Evolutionary conservation across 2,797 vertebrate genomes (phyloP), one percentile per base, ranked within the genome.

Genomic region (Euphonia xanthogaster): DNA sequence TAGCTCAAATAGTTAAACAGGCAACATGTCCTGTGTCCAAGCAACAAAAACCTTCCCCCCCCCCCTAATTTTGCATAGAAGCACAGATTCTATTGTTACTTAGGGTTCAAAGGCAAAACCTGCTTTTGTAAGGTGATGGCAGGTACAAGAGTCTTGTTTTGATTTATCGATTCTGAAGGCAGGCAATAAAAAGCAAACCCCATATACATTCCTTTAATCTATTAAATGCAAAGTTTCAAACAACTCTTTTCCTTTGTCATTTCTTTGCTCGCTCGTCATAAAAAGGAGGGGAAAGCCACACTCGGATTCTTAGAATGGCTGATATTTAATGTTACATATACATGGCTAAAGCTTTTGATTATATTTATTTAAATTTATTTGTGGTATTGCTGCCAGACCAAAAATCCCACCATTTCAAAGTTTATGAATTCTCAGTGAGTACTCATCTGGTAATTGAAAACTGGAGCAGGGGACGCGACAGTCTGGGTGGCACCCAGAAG

Each of bases 321-420:
- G 97, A 97, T 97, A 97, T 97, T 98, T 98, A 97, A 96, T 93
- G 96, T 98, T 98, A 96, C 96, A 65, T 96, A 97, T 91, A 97
- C 95, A 97, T 54, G 93, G 95, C 94, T 97, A 96, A 98, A 97
- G 97, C 97, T 94, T 97, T 98, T 98, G 98, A 97, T 97, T 98
- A 97, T 97, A 95, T 97, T 97, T 97, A 96, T 97, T 97, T 89
- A 95, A 97, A 97, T 97, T 92, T 98, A 98, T 98, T 98, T 98
- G 97, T 94, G 92, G 95, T 96, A 97, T 95, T 88, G 90, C 92
- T 97, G 96, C 97, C 98, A 98, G 96, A 96, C 85, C 88, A 47
- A 75, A 97, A 96, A 97, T 97, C 96, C 96, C 95, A 84, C 94
- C 74, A 72, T 98, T 98, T 97, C 91, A 96, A 97, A 97, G 97